phyloP scores from a whole-genome alignment of 2,797 vertebrate species.

The Serranus cabrilla region DNA sequence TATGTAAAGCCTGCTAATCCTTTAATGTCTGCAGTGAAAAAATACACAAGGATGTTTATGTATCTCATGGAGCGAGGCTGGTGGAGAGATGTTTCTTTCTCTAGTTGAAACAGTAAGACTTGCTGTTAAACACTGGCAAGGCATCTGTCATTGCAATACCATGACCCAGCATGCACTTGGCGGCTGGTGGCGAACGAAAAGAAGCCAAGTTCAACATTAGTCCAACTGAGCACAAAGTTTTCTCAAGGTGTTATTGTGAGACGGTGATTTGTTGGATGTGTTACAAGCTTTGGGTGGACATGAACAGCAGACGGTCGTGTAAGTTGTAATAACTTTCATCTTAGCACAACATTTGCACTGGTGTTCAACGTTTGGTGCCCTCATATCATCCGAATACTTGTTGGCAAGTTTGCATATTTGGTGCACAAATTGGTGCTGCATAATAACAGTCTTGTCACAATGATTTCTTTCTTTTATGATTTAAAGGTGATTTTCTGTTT shows the following conservation, averaged over 20 bases:
- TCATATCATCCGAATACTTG: neutral
- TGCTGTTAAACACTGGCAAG: conserved; percentile 40
- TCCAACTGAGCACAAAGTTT: conserved; percentile 39
- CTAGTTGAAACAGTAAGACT: conserved; percentile 36
- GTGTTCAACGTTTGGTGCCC: neutral
- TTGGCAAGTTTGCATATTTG: neutral
- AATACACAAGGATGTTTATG: conserved; percentile 46
- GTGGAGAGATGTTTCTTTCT: conserved; percentile 22
- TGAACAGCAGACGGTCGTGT: neutral
- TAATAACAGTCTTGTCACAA: too few relatives aligned
- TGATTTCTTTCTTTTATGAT: too few relatives aligned
- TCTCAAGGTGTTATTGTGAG: conserved; percentile 32
- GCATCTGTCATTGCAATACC: conserved; percentile 38
- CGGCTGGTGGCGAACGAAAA: neutral
- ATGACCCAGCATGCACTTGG: conserved; percentile 48
- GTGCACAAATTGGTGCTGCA: too few relatives aligned
- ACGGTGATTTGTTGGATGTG: conserved; percentile 40
- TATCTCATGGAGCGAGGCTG: conserved; percentile 28
- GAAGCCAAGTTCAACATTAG: conserved; percentile 66
- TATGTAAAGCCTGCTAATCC: conserved; percentile 16
- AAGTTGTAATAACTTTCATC: neutral
- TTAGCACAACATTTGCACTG: neutral
- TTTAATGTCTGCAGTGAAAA: conserved; percentile 44
- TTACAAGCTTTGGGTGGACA: conserved; percentile 36
- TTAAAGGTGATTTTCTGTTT: too few relatives aligned